These are phyloP conservation scores for Pseudoips prasinana DNA, from an alignment of 2,888 invertebrate species.

Conservation along the genomic window DNA sequence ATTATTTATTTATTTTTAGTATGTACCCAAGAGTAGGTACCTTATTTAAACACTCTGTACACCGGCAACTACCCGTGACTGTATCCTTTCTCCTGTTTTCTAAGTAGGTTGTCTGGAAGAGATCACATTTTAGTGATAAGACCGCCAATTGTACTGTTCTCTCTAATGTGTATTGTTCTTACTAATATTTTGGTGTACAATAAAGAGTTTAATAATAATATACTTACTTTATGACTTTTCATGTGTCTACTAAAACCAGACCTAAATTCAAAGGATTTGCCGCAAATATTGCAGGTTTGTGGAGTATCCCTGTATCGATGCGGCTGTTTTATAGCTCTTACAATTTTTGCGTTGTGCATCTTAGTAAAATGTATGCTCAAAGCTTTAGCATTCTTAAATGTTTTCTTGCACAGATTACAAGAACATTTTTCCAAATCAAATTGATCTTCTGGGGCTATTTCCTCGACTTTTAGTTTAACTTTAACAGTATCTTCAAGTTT, in stretches of 20 bases:
- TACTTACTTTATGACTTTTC: constrained; percentile 8
- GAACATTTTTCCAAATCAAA: constrained; percentile 45
- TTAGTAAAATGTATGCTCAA: constrained; percentile 49
- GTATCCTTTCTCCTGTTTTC: too few species aligned
- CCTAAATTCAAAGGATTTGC: constrained; percentile 24
- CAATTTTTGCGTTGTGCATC: constrained; percentile 40
- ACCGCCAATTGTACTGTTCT: too few species aligned
- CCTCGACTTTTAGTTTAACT: background rate
- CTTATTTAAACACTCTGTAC: too few species aligned
- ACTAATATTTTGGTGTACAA: too few species aligned
- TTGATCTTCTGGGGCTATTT: constrained; percentile 12
- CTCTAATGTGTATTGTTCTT: too few species aligned
- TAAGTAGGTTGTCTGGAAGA: too few species aligned
- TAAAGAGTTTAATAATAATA: too few species aligned
- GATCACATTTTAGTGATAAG: too few species aligned
- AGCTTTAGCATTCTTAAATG: constrained; percentile 33
- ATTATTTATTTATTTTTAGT: too few species aligned
- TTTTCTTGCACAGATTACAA: constrained; percentile 55
- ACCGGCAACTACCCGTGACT: too few species aligned
- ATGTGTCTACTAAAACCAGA: constrained; percentile 43
- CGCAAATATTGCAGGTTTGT: constrained; percentile 49
- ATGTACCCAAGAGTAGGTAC: too few species aligned
- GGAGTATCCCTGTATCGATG: constrained; percentile 8
- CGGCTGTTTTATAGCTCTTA: constrained; percentile 24
- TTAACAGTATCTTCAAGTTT: too few species aligned